Percentiles rank a stretch among this genome's conserved stretches.
Evolutionary conservation across 2,113 vertebrate species (phyloP).

Genomic region (Gopherus evgoodei): DNA sequence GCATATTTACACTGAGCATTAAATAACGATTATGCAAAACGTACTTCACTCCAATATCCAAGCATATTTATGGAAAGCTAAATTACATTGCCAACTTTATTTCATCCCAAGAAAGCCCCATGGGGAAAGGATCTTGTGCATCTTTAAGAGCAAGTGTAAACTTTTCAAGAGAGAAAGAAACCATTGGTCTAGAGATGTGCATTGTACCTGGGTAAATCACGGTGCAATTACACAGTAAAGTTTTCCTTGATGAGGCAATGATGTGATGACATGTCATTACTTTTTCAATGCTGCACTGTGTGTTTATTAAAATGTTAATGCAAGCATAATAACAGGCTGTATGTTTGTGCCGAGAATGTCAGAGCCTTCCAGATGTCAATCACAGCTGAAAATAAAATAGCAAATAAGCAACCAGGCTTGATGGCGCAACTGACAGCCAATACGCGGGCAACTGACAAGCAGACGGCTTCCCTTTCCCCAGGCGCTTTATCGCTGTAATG

Average conservation of each 20-base stretch:
- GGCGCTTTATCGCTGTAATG: conserved; percentile 65
- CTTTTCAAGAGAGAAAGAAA: conserved; percentile 68
- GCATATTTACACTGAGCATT: conserved; percentile 77
- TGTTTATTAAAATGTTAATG: conserved; percentile 99
- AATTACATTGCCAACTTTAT: conserved; percentile 80
- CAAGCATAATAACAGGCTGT: conserved; percentile 97
- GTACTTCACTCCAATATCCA: conserved; percentile 67
- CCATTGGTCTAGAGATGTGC: conserved; percentile 64
- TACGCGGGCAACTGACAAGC: conserved; percentile 76
- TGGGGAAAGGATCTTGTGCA: conserved; percentile 75
- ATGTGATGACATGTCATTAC: conserved; percentile 97
- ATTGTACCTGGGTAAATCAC: conserved; percentile 81
- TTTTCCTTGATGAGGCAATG: conserved; percentile 86
- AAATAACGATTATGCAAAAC: conserved; percentile 81
- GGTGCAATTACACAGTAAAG: conserved; percentile 84
- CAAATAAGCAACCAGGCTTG: conserved; percentile 89
- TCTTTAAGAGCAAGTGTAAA: conserved; percentile 82
- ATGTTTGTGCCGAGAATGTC: conserved; percentile 89
- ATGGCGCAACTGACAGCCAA: conserved; percentile 78
- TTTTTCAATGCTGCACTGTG: conserved; percentile 90
- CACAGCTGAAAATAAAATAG: conserved; percentile 92
- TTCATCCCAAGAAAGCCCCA: conserved; percentile 76
- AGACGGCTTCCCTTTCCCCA: conserved; percentile 63
- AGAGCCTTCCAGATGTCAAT: conserved; percentile 93
- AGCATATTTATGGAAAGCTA: conserved; percentile 80